Evolutionary conservation across 2,888 invertebrate species (phyloP).

Genomic region (Yponomeuta plumbellus): DNA sequence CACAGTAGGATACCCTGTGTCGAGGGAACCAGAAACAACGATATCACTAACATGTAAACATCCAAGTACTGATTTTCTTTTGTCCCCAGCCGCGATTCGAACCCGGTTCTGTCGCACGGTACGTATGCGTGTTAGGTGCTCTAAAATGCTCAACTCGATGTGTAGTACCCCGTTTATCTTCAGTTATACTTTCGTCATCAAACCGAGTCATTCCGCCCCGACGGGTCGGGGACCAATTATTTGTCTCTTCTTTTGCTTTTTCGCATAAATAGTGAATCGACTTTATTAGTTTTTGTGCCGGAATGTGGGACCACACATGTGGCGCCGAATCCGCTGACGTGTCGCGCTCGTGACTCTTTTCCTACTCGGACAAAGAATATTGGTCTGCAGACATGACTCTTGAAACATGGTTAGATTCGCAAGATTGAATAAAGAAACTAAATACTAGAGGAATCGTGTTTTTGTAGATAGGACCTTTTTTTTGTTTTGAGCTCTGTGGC

Average conservation of each 20-base stretch:
- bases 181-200: not conserved
- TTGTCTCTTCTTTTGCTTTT: slow-evolving; percentile 31
- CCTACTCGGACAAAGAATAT: not conserved
- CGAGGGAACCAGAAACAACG: no score
- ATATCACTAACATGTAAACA: no score
- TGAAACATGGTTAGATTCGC: not conserved
- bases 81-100: no score
- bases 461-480: no score
- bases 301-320: slow-evolving; percentile 59
- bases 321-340: slow-evolving; percentile 27
- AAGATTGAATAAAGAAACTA: no score
- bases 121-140: no score
- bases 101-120: no score
- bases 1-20: no score
- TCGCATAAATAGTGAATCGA: slow-evolving; percentile 54
- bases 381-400: slow-evolving; percentile 1
- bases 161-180: not conserved
- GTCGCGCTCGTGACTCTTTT: not conserved
- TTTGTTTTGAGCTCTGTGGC: no score
- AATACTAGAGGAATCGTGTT: no score
- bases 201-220: slow-evolving; percentile 59
- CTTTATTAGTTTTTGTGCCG: slow-evolving; percentile 51
- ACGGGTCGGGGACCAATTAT: slow-evolving; percentile 57
- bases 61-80: no score
- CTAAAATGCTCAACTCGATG: not conserved